phyloP scores from a whole-genome alignment of 2,797 vertebrate genomes.

The Pseudochirops corinnae region DNA sequence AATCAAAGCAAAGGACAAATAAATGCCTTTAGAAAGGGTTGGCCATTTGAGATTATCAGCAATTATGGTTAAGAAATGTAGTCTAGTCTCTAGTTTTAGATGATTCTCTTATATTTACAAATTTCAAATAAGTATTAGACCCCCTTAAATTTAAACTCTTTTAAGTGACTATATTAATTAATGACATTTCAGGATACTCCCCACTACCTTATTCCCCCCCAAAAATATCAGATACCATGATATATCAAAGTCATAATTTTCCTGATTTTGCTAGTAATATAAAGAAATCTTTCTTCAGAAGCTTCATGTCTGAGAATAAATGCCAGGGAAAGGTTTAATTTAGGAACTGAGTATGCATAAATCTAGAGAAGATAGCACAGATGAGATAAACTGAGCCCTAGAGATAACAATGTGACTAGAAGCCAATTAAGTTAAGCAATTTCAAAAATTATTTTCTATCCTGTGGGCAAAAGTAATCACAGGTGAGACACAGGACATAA shows the following conservation, averaged over 20 bases:
- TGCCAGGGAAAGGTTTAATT: slow-evolving; percentile 60
- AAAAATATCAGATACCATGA: slow-evolving; percentile 30
- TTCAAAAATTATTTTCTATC: slow-evolving; percentile 71
- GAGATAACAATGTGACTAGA: slow-evolving; percentile 76
- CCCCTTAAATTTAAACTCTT: slow-evolving; percentile 52
- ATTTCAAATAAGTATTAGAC: slow-evolving; percentile 63
- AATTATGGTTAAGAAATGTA: slow-evolving; percentile 59
- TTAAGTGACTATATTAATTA: slow-evolving; percentile 57
- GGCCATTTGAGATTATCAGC: slow-evolving; percentile 42
- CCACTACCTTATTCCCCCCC: neutral
- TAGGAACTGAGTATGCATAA: slow-evolving; percentile 61
- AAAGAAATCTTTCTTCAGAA: slow-evolving; percentile 60
- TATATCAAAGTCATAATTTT: slow-evolving; percentile 51
- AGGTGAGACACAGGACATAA: slow-evolving; percentile 66
- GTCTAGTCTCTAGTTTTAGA: slow-evolving; percentile 55
- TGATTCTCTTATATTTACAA: slow-evolving; percentile 52
- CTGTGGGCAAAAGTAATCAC: slow-evolving; percentile 71
- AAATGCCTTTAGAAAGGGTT: slow-evolving; percentile 63
- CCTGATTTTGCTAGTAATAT: slow-evolving; percentile 66
- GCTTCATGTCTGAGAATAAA: slow-evolving; percentile 60
- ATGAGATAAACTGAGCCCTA: slow-evolving; percentile 74
- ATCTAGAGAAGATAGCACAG: slow-evolving; percentile 72
- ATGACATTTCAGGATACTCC: slow-evolving; percentile 61
- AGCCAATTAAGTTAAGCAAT: slow-evolving; percentile 80
- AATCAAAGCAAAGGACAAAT: slow-evolving; percentile 59